Base-by-base conservation (phyloP, 2,797 vertebrate genomes). In the Antrozous pallidus region DNA sequence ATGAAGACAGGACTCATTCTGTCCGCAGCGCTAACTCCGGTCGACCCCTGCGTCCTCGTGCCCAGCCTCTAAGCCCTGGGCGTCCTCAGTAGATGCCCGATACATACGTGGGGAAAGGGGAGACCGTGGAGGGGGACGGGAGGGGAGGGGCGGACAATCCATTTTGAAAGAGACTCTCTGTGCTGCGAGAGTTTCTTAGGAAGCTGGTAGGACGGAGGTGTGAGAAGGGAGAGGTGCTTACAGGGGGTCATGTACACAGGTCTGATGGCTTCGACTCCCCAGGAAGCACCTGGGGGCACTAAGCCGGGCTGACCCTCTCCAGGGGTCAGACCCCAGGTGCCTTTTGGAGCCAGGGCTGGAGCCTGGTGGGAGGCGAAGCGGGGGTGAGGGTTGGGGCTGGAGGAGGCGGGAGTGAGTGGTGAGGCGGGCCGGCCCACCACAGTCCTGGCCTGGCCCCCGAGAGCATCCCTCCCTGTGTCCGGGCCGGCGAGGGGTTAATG, bases 401-500 rank as follows among this genome's bases (percentile, higher is more conserved):
- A 16, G 33, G 65, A 36, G 54, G 78, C 8, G 33, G 74, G 96
- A 69, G 87, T 94, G 96, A 96, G 94, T 70, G 90, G 26, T 13
- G 78, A 54, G 77, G 47, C 8, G 63, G 40, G 91, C 79, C 84
- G 56, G 87, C 42, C 82, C 75, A 1, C 87, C 94, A 33, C 81
- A 85, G 96, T 94, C 95, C 96, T 73, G 88, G 87, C 86, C 77
- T 11, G 86, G 92, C 83, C 94, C 91, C 93, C 13, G n/a, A n/a
- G n/a, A n/a, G n/a, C n/a, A n/a, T n/a, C 45, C 28, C 81, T 75
- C 93, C 90, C 84, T 83, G 81, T 84, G 96, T 95, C 94, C 94
- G 40, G 89, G 92, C 93, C 71, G 16, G 93, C 81, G 67, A 51
- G 93, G 94, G 93, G 87, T 97, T 97, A 96, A 96, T 97, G 95